Conservation (phyloP, 2,797 vertebrate species). For the Parauchenoglanis punctatus region DNA sequence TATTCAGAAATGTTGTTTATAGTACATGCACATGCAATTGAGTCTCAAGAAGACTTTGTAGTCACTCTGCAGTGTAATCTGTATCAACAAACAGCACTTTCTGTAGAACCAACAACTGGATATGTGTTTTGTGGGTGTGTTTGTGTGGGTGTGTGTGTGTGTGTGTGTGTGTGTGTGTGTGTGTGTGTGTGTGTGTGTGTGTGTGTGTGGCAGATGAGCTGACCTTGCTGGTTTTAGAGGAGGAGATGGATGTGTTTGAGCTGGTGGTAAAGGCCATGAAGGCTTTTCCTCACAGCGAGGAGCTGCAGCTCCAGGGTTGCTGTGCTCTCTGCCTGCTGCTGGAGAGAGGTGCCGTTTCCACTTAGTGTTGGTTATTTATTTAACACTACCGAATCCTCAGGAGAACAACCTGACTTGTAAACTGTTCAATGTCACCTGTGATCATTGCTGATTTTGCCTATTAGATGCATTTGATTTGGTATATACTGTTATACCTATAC, state of each 20-base stretch:
- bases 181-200: not conserved
- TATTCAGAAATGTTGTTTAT: not conserved
- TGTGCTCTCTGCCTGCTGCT: slow-evolving; percentile 82
- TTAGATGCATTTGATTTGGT: not conserved
- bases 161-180: too few relatives aligned
- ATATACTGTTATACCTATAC: not conserved
- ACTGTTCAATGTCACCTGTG: not conserved
- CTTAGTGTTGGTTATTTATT: slow-evolving; percentile 12
- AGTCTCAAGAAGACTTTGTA: too few relatives aligned
- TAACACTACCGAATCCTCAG: not conserved
- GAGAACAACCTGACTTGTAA: not conserved
- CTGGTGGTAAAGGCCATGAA: slow-evolving; percentile 87
- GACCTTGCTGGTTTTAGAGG: slow-evolving; percentile 80
- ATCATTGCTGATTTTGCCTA: not conserved
- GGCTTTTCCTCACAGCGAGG: slow-evolving; percentile 79
- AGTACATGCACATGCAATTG: not conserved
- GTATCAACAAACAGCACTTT: not conserved
- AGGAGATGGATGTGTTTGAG: slow-evolving; percentile 86
- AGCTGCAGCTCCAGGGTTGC: slow-evolving; percentile 89
- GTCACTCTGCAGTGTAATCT: not conserved
- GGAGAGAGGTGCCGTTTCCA: slow-evolving; percentile 77
- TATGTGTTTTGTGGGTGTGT: too few relatives aligned
- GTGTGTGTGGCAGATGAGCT: slow-evolving; percentile 73
- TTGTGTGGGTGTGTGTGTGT: not conserved
- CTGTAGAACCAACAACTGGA: too few relatives aligned